Base-by-base conservation (phyloP, 2,113 vertebrate species). In the Campylomormyrus tamandua region DNA sequence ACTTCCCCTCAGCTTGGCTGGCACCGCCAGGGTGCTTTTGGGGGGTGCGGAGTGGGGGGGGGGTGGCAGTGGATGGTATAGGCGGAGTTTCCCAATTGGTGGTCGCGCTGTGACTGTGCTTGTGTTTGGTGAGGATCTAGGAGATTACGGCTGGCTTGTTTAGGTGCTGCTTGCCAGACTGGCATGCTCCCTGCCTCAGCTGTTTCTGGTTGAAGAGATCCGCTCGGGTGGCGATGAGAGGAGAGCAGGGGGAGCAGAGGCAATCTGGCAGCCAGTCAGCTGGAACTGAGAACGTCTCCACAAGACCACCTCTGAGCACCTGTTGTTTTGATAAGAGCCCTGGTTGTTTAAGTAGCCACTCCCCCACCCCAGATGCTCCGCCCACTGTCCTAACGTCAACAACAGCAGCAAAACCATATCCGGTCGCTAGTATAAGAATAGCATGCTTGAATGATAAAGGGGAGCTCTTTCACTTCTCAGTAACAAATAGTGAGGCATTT, bases 301-400 rank as follows among this genome's bases (percentile, higher is more conserved):
- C 35, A 13, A 62, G 35, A 58, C 31, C 21, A 8, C 53, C 87
- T 90, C 45, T 15, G 52, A 90, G 90, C 92, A 93, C 92, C 93
- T 93, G 91, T 92, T 93, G 92, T 92, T 93, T 93, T 91, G 90
- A 91, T 89, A 91, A 91, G 77, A 91, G 88, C 89, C 90, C 84
- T 58, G 90, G 90, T 89, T 89, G 88, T 91, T 83, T 70, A 83
- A 46, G 89, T 74, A 90, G 66, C 45, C 89, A 91, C 84, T 89
- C 45, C 87, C 85, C 10, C 10, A 83, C 77, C 56, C 48, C 39
- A 17, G 1, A 42, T 39, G 46, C 35, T 17, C 89, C 21, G 6
- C 42, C n/a, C 89, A 42, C 27, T 42, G 31, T 13, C 19, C 85
- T 21, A 39, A 83, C n/a, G n/a, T 39, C 45, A 90, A n/a, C 85